Base-by-base conservation (phyloP, 1,140 invertebrate species). In the Scaptodrosophila lebanonensis region DNA sequence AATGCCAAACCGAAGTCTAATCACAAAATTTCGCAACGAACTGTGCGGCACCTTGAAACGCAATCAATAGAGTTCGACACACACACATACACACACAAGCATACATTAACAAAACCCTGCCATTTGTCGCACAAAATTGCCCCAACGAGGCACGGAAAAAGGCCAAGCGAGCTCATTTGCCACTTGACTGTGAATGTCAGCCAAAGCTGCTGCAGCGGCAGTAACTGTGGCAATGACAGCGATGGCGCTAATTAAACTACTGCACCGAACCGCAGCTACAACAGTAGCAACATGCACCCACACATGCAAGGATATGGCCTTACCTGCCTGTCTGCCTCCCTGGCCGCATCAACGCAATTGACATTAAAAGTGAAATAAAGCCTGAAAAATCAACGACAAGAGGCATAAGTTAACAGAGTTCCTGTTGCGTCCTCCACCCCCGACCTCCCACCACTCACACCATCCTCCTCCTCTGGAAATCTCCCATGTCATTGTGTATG, bases 221-320 rank as follows among this genome's bases (percentile, higher is more conserved):
- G n/a, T n/a, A n/a, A n/a, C n/a, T n/a, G n/a, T 25, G 22, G 22
- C 22, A 25, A 25, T 8, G 8, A 25, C 22, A 4, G 8, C 22
- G 8, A 25, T 25, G 22, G 61, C 73, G 73, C 73, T 82, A 77
- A 77, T 77, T 77, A 77, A 77, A 79, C 72, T 76, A 9, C 52
- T 42, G 36, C 29, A 4, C 22, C 3, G 22, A 3, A 25, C 3
- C 22, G 8, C 22, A 25, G 3, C 8, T 32, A 59, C 71, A 76
- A 27, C 38, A 50, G 22, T 11, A 51, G 40, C 18, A 43, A 15
- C 22, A 9, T 15, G 5, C 22, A 25, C 22, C 8, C 22, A 25
- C 22, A 25, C 22, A 25, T 25, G 8, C 22, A 25, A 3, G 22
- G 8, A 25, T n/a, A n/a, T n/a, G n/a, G n/a, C n/a, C n/a, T n/a